Evolutionary conservation across 2,888 invertebrate species (phyloP).

Genomic region (Isotomurus palustris): DNA sequence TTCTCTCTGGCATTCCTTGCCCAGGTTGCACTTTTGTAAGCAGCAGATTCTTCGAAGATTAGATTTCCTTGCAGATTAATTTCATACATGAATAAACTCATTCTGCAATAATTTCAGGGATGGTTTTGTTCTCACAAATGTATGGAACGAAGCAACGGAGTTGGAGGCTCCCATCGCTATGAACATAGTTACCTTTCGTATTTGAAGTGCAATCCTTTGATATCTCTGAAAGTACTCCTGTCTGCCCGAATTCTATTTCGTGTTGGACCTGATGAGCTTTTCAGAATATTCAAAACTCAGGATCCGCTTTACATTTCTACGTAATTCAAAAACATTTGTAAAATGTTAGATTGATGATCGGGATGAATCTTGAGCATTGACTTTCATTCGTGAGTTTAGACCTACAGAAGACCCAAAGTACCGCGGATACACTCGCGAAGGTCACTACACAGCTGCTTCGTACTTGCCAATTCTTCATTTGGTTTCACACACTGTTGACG

Average conservation of each 20-base stretch:
- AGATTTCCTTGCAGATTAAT: too few relatives aligned
- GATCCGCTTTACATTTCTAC: constrained; percentile 9
- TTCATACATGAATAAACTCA: too few relatives aligned
- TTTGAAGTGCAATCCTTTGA: constrained; percentile 22
- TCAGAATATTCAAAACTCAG: constrained; percentile 18
- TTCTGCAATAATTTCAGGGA: constrained; percentile 17
- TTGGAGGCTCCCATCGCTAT: constrained; percentile 32
- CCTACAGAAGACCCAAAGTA: not conserved
- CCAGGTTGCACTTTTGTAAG: constrained; percentile 40
- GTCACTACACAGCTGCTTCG: constrained; percentile 28
- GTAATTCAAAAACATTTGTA: too few relatives aligned
- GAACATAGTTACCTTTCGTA: constrained; percentile 36
- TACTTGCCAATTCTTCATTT: constrained; percentile 31
- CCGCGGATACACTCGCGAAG: constrained; percentile 18
- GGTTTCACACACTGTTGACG: constrained; percentile 21
- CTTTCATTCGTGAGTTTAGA: not conserved
- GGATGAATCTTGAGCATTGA: too few relatives aligned
- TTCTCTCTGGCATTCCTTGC: constrained; percentile 39
- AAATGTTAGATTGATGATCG: too few relatives aligned
- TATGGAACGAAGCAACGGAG: constrained; percentile 14
- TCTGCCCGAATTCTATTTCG: constrained; percentile 32
- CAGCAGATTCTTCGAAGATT: too few relatives aligned
- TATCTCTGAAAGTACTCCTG: constrained; percentile 27
- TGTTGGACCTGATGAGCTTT: constrained; percentile 31
- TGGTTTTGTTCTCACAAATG: constrained; percentile 39